Evolutionary conservation across 2,888 invertebrate genomes (phyloP).

Genomic region (Phaedon cochleariae): DNA sequence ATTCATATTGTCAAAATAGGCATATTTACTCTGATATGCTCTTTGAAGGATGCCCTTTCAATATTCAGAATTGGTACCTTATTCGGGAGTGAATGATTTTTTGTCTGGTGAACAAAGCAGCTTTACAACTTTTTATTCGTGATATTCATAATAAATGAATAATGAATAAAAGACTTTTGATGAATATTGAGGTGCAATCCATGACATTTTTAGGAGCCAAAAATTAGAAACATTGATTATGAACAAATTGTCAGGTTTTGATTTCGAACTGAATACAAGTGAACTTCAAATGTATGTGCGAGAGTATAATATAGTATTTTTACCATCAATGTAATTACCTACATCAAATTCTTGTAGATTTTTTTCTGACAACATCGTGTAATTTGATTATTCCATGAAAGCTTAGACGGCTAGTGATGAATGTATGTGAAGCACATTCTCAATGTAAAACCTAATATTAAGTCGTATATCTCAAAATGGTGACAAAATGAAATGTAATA

Average conservation of each 20-base stretch:
- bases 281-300: background rate
- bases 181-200: no score
- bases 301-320: background rate
- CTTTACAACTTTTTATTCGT: no score
- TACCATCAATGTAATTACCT: background rate
- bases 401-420: slow-evolving; percentile 62
- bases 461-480: slow-evolving; percentile 58
- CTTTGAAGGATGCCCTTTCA: no score
- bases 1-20: background rate
- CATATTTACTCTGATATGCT: no score
- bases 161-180: no score
- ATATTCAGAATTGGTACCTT: no score
- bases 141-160: no score
- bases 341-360: background rate
- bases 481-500: slow-evolving; percentile 55
- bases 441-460: slow-evolving; percentile 57
- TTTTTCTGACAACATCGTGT: slow-evolving; percentile 35
- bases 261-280: background rate
- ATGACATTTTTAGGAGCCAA: no score
- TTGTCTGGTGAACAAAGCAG: background rate
- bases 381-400: slow-evolving; percentile 60
- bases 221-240: background rate
- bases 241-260: background rate
- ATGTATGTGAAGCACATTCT: slow-evolving; percentile 60
- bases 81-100: background rate